Evolutionary conservation across 2,113 vertebrate genomes (phyloP), one percentile per base, ranked within the genome.

Genomic region (Ia io): DNA sequence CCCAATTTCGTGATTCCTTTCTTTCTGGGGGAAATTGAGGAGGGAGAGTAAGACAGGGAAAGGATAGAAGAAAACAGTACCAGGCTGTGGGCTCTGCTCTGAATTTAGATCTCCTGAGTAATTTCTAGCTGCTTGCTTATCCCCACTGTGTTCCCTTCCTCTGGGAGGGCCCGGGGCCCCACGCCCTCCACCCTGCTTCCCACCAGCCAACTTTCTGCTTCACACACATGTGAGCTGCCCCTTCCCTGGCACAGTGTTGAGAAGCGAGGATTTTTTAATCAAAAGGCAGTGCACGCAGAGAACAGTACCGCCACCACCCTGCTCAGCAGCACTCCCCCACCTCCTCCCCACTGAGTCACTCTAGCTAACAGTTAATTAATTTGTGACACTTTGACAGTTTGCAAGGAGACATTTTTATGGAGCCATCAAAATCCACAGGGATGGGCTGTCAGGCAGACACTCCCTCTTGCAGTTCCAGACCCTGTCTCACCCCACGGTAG

Each of bases 301-400:
- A 94, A 94, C 89, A 40, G 79, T 78, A 95, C 71, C 5, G 20
- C 28, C 25, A 73, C 69, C 97, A 84, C 98, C 97, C 97, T 87
- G 76, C 97, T 97, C 95, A 95, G 97, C 94, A 59, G 96, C 73
- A 40, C 71, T 92, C 96, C 69, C 96, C 96, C 92, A 95, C 70
- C 69, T 93, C 80, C 78, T 95, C 91, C 93, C 95, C 97, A 98
- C 97, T 98, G 98, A 98, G 97, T 98, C 98, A 98, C 98, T 98
- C 40, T 93, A 97, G 98, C 97, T 97, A 98, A 98, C 98, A 98
- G 98, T 98, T 98, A 98, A 98, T 98, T 98, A 98, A 98, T 98
- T 98, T 98, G 98, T 98, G 98, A 98, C 98, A 98, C 97, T 98
- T 98, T 98, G 98, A 98, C 98, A 98, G 98, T 93, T 98, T 88